A percentile compares a stretch with the other conserved stretches of the same genome.
These are phyloP conservation scores for Sparus aurata DNA, from an alignment of 2,797 vertebrate species.

Conservation along the genomic window DNA sequence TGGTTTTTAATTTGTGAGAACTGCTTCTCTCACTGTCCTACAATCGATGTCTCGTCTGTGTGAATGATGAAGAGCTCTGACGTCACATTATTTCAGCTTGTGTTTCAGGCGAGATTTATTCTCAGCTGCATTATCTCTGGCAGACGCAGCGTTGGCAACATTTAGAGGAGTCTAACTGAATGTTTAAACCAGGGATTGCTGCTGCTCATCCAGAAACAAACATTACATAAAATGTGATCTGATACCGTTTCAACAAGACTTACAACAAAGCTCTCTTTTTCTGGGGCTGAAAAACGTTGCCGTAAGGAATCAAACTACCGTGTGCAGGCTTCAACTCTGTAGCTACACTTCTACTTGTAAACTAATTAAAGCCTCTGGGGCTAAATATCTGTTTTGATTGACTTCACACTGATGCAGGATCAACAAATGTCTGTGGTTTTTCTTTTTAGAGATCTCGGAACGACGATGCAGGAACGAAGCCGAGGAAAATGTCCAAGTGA, in stretches of 20 bases:
- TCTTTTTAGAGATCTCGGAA: not conserved
- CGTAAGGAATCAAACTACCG: not conserved
- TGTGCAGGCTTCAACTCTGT: constrained; percentile 1
- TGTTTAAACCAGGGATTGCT: constrained; percentile 12
- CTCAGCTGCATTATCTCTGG: constrained; percentile 9
- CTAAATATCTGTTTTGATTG: too few relatives aligned
- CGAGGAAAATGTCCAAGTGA: too few relatives aligned
- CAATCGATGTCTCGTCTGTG: not conserved
- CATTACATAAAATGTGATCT: not conserved
- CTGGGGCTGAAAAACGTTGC: not conserved
- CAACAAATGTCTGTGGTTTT: too few relatives aligned
- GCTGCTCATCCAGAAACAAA: constrained; percentile 3
- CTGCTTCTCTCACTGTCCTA: not conserved
- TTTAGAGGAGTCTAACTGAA: constrained; percentile 25
- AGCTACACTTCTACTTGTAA: not conserved
- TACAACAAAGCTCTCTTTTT: not conserved
- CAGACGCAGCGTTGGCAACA: not conserved
- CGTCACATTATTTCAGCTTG: not conserved
- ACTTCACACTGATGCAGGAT: too few relatives aligned
- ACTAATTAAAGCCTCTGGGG: constrained; percentile 4
- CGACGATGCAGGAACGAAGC: not conserved
- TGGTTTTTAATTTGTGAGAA: not conserved
- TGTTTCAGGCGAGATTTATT: not conserved
- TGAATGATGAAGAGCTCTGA: not conserved
- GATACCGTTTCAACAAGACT: not conserved